Evolutionary conservation across 2,797 vertebrate species (phyloP), one percentile per base, ranked within the genome.

Genomic region (Dromococcyx pavoninus): DNA sequence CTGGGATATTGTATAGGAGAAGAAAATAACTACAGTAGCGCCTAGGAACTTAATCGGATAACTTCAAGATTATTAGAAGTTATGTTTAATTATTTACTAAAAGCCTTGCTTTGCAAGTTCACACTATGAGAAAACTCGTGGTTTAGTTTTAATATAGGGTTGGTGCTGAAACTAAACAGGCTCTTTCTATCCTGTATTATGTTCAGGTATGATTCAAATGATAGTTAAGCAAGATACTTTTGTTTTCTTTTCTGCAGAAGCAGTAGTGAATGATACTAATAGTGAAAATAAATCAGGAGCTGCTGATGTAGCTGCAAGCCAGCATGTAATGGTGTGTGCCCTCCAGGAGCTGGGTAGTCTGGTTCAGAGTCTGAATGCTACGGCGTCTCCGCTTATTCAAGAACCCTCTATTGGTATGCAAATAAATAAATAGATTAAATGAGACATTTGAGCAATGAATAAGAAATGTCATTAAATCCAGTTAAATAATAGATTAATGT

Each of bases 311-410:
- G 99, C 99, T 33, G 99, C 99, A 83, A 99, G 99, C 97, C 99
- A 99, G 96, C 99, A 99, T 2, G 99, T 99, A 39, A 99, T 99
- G 99, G 99, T 99, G 90, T 99, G 99, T 60, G 99, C 99, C 13
- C 98, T 99, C 7, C 99, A 99, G 91, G 99, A 99, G 78, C 98
- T 99, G 33, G 99, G 99, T 62, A 99, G 99, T 95, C 98, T 99
- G 88, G 99, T 99, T 67, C 99, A 99, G 97, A 99, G 99, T 70
- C 97, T 99, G 88, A 99, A 98, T 71, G 99, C 99, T 61, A 99
- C 99, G 1, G 98, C 99, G 10, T 99, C 99, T 27, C 99, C 99
- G 5, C 99, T 99, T 66, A 99, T 99, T 96, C 99, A 99, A 96
- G 99, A 99, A 73, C 98, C 99, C 1, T 99, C 99, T 32, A 98